These are phyloP conservation scores for Hirtodrosophila duncani DNA, from an alignment of 2,888 invertebrate species.

Conservation along the genomic window DNA sequence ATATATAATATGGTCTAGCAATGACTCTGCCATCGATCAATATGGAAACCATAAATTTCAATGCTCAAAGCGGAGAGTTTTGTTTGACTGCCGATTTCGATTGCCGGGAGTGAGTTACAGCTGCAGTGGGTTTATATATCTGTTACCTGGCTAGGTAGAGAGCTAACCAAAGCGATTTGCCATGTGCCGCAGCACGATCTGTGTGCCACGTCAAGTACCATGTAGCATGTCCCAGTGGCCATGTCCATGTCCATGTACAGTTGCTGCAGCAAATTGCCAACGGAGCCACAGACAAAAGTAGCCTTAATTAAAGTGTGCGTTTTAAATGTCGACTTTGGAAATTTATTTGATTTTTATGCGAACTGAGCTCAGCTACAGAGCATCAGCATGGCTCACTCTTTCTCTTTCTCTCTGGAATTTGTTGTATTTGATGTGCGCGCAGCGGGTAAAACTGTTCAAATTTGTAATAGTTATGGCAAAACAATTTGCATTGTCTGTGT, in stretches of 20 bases:
- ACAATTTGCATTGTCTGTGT: conserved; percentile 30
- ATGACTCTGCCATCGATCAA: conserved; percentile 60
- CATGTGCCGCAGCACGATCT: too few relatives aligned
- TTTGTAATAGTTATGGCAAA: conserved; percentile 4
- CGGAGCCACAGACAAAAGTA: conserved; percentile 27
- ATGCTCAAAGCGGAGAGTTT: conserved; percentile 27
- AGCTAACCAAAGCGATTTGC: too few relatives aligned
- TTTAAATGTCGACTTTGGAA: conserved; percentile 64
- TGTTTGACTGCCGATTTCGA: conserved; percentile 1
- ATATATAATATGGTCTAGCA: conserved; percentile 21
- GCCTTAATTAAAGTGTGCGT: conserved; percentile 70
- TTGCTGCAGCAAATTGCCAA: conserved; percentile 39
- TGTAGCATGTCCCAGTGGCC: conserved; percentile 40
- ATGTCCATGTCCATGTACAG: conserved; percentile 30
- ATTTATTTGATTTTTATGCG: conserved; percentile 69
- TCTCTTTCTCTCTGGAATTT: conserved; percentile 17
- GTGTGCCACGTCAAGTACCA: conserved; percentile 2
- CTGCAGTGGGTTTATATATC: conserved; percentile 52
- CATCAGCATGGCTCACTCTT: conserved; percentile 29
- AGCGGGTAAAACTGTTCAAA: background rate
- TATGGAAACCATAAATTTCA: conserved; percentile 66
- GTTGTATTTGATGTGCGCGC: conserved; percentile 10
- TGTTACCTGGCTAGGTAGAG: conserved; percentile 23
- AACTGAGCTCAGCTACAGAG: conserved; percentile 18
- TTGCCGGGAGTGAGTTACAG: conserved; percentile 46